These are phyloP conservation scores for Eonycteris spelaea DNA, from an alignment of 2,113 vertebrate species.

Conservation along the genomic window DNA sequence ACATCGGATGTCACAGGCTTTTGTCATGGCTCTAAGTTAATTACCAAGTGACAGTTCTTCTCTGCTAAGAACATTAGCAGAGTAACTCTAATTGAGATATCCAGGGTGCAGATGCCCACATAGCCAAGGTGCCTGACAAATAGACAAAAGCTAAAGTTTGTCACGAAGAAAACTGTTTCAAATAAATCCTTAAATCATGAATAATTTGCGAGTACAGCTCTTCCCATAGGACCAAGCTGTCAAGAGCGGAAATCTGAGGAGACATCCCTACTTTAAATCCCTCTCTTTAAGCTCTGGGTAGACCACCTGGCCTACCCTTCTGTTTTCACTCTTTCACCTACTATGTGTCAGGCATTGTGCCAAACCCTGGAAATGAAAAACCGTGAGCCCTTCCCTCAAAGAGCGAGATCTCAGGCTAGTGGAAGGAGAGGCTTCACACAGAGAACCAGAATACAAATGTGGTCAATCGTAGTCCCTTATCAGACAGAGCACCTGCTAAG, in stretches of 20 bases:
- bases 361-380: background rate
- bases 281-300: background rate
- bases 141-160: background rate
- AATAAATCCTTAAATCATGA: background rate
- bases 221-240: background rate
- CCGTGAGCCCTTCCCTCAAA: background rate
- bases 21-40: constrained; percentile 54
- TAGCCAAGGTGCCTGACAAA: background rate
- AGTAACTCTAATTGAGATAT: constrained; percentile 36
- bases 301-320: background rate
- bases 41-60: constrained; percentile 37
- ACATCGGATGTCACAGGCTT: constrained; percentile 42
- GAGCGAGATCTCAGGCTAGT: background rate
- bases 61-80: background rate
- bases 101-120: background rate
- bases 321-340: background rate
- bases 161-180: background rate
- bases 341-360: background rate
- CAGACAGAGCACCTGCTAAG: background rate
- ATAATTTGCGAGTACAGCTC: background rate
- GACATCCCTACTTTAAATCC: background rate
- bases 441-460: background rate
- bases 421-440: background rate
- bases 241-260: background rate
- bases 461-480: background rate